Conservation (phyloP, 2,888 invertebrate genomes). For the Cantharis nigra region DNA sequence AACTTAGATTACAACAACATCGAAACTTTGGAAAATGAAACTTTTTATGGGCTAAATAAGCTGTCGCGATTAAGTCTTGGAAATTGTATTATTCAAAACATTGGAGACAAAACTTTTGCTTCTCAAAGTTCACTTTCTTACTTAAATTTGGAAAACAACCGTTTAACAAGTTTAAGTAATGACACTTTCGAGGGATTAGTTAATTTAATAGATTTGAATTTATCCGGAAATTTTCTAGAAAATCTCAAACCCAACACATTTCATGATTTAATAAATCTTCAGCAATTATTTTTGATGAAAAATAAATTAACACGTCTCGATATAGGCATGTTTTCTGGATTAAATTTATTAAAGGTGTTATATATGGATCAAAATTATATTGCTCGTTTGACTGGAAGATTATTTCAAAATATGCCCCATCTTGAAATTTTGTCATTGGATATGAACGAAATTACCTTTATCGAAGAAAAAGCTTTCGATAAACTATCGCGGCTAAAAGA, state of each 20-base stretch:
- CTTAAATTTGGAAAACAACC: conserved; percentile 22
- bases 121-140: neutral
- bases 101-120: neutral
- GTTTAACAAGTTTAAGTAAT: neutral
- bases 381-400: neutral
- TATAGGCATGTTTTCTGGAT: conserved; percentile 12
- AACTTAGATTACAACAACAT: conserved; percentile 23
- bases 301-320: conserved; percentile 10
- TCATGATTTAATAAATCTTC: conserved; percentile 8
- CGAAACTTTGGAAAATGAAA: conserved; percentile 6
- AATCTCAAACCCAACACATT: conserved; percentile 12
- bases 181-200: conserved; percentile 4
- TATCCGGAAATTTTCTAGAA: conserved; percentile 13
- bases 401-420: conserved; percentile 14
- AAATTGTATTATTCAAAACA: conserved; percentile 12
- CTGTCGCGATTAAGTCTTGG: conserved; percentile 16
- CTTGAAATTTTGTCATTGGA: conserved; percentile 14
- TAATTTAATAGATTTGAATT: neutral
- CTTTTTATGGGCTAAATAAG: conserved; percentile 2
- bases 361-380: conserved; percentile 18
- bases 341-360: conserved; percentile 4
- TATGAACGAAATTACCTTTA: conserved; percentile 7
- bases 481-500: conserved; percentile 6
- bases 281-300: conserved; percentile 1
- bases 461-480: conserved; percentile 13